Evolutionary conservation across 2,113 vertebrate genomes (phyloP).

Genomic region (Dromas ardeola): DNA sequence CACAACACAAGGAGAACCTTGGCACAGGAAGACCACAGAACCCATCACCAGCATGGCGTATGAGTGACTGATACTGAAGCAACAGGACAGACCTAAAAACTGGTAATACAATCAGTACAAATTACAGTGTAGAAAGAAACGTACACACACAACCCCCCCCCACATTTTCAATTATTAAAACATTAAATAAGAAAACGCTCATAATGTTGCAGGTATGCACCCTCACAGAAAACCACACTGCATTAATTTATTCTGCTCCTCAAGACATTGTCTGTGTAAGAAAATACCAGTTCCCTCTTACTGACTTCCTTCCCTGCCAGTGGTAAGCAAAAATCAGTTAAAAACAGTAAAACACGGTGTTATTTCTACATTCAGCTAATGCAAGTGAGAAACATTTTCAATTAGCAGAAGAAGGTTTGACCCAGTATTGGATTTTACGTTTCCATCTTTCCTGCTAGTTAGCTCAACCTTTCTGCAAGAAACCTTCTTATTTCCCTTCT

Average conservation of each 20-base stretch:
- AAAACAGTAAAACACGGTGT: neutral
- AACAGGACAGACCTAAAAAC: neutral
- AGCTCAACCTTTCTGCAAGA: neutral
- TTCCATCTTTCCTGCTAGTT: slow-evolving; percentile 2
- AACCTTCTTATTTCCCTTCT: slow-evolving; percentile 3
- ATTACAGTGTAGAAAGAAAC: neutral
- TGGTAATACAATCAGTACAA: neutral
- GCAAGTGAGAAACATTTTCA: neutral
- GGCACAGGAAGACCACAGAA: neutral
- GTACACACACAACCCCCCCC: accelerated
- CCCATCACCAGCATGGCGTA: accelerated
- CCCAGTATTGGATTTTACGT: neutral
- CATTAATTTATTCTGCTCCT: neutral
- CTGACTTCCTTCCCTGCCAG: neutral
- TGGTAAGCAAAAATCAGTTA: neutral
- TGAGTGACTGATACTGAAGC: neutral
- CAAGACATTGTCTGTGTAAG: neutral
- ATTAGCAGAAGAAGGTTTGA: neutral
- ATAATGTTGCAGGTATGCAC: neutral
- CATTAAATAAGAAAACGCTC: neutral
- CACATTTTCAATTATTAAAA: neutral
- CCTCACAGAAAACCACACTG: neutral
- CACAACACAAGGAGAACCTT: neutral
- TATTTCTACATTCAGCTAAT: neutral
- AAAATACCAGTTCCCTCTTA: neutral